These are phyloP conservation scores for Chitala chitala DNA, from an alignment of 2,113 vertebrate genomes.

Conservation along the genomic window DNA sequence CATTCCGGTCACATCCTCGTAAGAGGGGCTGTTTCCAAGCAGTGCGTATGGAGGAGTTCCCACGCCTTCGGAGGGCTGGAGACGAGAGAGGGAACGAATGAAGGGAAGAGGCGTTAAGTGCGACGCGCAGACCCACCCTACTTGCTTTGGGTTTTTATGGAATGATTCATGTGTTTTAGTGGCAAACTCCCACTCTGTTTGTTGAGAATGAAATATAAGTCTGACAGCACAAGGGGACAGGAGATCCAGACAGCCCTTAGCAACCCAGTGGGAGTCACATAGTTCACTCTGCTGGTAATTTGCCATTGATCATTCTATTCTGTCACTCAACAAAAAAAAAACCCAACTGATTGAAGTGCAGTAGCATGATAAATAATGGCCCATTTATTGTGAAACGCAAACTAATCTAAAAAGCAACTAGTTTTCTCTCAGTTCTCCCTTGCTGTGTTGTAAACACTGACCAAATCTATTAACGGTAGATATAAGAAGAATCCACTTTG, in stretches of 20 bases:
- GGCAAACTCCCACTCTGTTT: neutral
- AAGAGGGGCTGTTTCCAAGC: slow-evolving; percentile 15
- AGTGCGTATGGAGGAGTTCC: neutral
- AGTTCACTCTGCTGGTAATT: neutral
- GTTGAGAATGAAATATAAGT: neutral
- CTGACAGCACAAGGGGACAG: neutral
- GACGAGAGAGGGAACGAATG: neutral
- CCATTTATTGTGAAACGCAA: slow-evolving; percentile 1
- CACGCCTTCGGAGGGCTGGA: neutral
- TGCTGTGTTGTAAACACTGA: too few species aligned
- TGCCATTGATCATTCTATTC: slow-evolving; percentile 21
- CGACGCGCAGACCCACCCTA: neutral
- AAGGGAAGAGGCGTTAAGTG: neutral
- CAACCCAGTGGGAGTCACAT: neutral
- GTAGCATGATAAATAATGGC: slow-evolving; percentile 11
- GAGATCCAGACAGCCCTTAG: neutral
- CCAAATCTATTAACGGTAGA: too few species aligned
- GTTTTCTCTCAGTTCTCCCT: neutral
- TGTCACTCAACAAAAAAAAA: slow-evolving; percentile 7
- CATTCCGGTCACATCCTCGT: slow-evolving; percentile 19
- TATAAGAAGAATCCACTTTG: too few species aligned
- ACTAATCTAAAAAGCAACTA: neutral
- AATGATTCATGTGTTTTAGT: neutral
- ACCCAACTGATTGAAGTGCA: neutral
- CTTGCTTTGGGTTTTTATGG: neutral